Conservation (phyloP, 2,797 vertebrate species). For the Buceros bicornis region DNA sequence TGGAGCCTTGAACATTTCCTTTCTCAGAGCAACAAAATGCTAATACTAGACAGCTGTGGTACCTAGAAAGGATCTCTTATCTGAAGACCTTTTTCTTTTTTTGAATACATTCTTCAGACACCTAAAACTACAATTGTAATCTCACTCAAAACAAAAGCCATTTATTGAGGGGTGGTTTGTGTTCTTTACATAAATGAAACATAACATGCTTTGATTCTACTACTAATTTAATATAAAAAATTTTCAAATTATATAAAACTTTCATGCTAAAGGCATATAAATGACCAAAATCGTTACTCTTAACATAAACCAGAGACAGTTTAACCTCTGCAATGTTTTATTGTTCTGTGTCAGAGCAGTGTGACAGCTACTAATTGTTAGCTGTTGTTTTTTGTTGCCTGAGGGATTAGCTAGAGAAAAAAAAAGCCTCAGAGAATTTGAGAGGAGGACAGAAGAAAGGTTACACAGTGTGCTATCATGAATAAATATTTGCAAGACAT, state of each 20-base stretch:
- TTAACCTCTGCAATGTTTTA: neutral
- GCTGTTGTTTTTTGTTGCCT: neutral
- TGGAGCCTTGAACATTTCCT: neutral
- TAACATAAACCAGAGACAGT: constrained; percentile 2
- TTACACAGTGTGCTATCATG: neutral
- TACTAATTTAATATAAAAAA: neutral
- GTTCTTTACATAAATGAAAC: neutral
- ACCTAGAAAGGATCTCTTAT: neutral
- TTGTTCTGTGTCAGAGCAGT: neutral
- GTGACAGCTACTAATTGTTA: constrained; percentile 31
- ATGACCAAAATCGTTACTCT: neutral
- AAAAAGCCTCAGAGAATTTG: neutral
- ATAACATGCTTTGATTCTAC: neutral
- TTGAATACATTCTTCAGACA: neutral
- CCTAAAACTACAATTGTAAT: neutral
- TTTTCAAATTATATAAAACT: neutral
- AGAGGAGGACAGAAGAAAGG: neutral
- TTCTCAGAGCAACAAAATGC: neutral
- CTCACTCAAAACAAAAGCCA: neutral
- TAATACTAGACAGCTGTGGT: neutral
- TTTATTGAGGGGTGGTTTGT: neutral
- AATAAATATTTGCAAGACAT: constrained; percentile 30
- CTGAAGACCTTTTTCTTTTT: neutral
- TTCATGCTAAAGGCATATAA: neutral
- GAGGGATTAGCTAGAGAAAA: neutral